These are phyloP conservation scores for Spialia ferax DNA, from an alignment of 2,888 invertebrate species.

Conservation along the genomic window DNA sequence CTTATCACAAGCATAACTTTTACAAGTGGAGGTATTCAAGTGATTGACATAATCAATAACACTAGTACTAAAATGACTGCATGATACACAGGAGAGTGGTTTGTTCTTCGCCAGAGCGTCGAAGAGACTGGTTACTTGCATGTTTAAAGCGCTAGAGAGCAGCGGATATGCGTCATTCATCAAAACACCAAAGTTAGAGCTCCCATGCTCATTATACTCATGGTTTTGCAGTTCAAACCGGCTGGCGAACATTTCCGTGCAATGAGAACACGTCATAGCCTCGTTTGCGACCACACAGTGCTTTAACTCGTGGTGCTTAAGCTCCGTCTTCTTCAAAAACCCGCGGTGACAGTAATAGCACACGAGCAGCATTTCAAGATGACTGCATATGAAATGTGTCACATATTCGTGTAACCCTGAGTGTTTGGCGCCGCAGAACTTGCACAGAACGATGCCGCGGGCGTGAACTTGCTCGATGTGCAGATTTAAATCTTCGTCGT, in stretches of 20 bases:
- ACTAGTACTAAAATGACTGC: neutral
- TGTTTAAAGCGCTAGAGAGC: neutral
- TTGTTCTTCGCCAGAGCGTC: neutral
- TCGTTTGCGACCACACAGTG: slow-evolving; percentile 48
- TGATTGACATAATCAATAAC: neutral
- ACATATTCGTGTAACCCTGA: slow-evolving; percentile 57
- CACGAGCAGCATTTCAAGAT: slow-evolving; percentile 54
- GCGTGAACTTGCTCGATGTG: slow-evolving; percentile 66
- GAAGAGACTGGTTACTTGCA: neutral
- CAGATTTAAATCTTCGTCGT: slow-evolving; percentile 62
- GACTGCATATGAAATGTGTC: slow-evolving; percentile 61
- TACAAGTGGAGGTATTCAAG: neutral
- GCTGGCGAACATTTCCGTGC: slow-evolving; percentile 51
- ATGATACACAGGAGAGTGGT: neutral
- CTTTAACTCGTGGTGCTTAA: slow-evolving; percentile 57
- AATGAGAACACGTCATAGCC: slow-evolving; percentile 60
- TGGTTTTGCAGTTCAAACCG: slow-evolving; percentile 56
- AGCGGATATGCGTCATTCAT: neutral
- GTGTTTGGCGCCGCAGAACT: slow-evolving; percentile 57
- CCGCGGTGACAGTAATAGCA: slow-evolving; percentile 63
- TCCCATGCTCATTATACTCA: slow-evolving; percentile 43
- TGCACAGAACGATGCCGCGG: slow-evolving; percentile 51
- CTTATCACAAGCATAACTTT: neutral
- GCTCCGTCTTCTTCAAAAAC: slow-evolving; percentile 50
- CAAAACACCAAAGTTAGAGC: neutral